Evolutionary conservation across 2,113 vertebrate genomes (phyloP).

Genomic region (Lophius piscatorius): DNA sequence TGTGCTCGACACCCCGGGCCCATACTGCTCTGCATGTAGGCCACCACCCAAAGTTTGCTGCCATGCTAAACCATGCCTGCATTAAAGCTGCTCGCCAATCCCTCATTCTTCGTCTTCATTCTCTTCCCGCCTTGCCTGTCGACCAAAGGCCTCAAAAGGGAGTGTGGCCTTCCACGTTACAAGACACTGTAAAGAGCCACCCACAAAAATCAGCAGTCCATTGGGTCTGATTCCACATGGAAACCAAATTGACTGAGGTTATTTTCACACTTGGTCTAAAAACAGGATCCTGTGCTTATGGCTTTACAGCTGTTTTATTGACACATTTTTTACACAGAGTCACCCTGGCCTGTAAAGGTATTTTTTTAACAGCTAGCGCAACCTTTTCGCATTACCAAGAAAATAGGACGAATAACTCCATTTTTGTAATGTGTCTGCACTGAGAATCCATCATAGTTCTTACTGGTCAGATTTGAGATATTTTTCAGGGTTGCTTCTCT

Average conservation of each 20-base stretch:
- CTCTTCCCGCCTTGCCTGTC: constrained; percentile 54
- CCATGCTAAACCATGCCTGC: constrained; percentile 56
- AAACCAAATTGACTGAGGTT: neutral
- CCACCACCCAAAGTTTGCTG: constrained; percentile 37
- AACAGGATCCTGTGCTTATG: too few species aligned
- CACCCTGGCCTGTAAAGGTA: too few species aligned
- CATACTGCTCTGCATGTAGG: constrained; percentile 56
- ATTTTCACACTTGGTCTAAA: constrained; percentile 8
- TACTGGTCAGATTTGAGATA: too few species aligned
- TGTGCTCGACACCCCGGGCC: constrained; percentile 13
- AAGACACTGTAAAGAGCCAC: neutral
- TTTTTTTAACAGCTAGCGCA: too few species aligned
- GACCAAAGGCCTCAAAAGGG: constrained; percentile 31
- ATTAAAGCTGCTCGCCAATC: constrained; percentile 55
- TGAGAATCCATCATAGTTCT: too few species aligned
- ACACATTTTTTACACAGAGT: too few species aligned
- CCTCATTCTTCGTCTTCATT: constrained; percentile 3
- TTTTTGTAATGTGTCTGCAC: too few species aligned
- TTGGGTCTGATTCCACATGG: neutral
- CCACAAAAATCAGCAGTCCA: neutral
- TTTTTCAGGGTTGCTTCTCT: too few species aligned
- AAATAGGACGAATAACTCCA: too few species aligned
- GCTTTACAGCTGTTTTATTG: too few species aligned
- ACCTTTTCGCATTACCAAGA: too few species aligned
- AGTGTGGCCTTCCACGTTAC: constrained; percentile 24